Percentiles rank a stretch among this genome's conserved stretches.
Conservation (phyloP, 2,888 invertebrate species). For the Macaria notata region DNA sequence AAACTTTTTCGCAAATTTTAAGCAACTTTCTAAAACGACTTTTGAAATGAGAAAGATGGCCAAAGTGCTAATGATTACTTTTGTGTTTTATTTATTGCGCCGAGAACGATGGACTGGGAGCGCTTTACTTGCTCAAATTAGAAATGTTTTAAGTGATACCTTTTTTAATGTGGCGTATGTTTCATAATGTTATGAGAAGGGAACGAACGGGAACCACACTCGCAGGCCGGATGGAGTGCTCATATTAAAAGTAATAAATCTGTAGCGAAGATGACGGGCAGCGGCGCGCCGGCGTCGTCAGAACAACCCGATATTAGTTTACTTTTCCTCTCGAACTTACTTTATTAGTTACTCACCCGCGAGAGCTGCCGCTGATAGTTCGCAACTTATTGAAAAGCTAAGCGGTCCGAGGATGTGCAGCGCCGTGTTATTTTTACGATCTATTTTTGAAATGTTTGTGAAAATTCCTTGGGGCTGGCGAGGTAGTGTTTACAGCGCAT, state of each 20-base stretch:
- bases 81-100: conserved; percentile 54
- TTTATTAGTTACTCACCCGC: conserved; percentile 77
- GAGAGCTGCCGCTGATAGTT: conserved; percentile 71
- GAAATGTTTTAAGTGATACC: conserved; percentile 9
- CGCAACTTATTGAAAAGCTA: conserved; percentile 73
- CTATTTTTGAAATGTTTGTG: not conserved
- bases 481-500: conserved; percentile 28
- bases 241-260: conserved; percentile 79
- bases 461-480: not conserved
- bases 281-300: conserved; percentile 51
- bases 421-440: conserved; percentile 10
- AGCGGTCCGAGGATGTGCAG: conserved; percentile 42
- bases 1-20: conserved; percentile 77
- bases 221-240: conserved; percentile 52
- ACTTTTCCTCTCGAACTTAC: conserved; percentile 81
- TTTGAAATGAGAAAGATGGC: conserved; percentile 75
- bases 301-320: conserved; percentile 81
- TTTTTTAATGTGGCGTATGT: conserved; percentile 7
- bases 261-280: conserved; percentile 58
- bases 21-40: conserved; percentile 73
- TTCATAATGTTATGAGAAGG: conserved; percentile 34
- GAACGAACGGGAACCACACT: conserved; percentile 52
- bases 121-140: conserved; percentile 24
- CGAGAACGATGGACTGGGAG: conserved; percentile 32
- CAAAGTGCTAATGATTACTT: conserved; percentile 74